phyloP scores from a whole-genome alignment of 1,140 invertebrate species.

The Caenorhabditis brenneri region DNA sequence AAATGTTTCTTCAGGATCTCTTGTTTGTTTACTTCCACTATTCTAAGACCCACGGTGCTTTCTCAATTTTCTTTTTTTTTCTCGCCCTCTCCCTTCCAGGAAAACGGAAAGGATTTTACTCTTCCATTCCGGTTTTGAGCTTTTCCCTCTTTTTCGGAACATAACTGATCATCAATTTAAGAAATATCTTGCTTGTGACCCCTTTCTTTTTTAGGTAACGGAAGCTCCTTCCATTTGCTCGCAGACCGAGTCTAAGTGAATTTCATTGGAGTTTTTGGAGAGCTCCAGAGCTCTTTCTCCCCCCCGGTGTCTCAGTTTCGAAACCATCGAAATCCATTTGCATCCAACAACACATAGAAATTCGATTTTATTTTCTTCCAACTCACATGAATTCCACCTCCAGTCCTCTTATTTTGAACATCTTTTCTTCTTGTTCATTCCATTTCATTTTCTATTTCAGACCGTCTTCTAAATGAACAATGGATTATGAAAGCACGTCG shows the following conservation, averaged over 20 bases:
- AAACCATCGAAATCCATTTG: conserved; percentile 34
- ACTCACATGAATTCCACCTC: background rate
- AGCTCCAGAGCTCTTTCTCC: too few species aligned
- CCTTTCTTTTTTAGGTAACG: background rate
- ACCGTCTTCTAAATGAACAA: conserved; percentile 17
- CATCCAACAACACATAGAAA: conserved; percentile 4
- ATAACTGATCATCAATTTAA: conserved; percentile 14
- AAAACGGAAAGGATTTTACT: background rate
- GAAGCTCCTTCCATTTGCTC: background rate
- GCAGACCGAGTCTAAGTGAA: conserved; percentile 22
- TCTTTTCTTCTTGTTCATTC: background rate
- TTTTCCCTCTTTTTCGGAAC: background rate
- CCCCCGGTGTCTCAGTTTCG: background rate
- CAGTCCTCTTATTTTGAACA: background rate
- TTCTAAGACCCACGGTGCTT: background rate
- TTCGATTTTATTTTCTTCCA: conserved; percentile 11
- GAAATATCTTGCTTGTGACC: background rate
- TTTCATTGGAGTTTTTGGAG: background rate
- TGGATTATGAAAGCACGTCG: conserved; percentile 40
- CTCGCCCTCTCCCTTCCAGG: background rate
- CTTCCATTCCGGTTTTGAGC: background rate
- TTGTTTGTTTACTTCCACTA: background rate
- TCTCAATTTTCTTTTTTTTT: background rate
- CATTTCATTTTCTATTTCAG: background rate
- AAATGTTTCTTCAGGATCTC: background rate